Conservation (phyloP, 2,113 vertebrate genomes). For the Todiramphus chloris region DNA sequence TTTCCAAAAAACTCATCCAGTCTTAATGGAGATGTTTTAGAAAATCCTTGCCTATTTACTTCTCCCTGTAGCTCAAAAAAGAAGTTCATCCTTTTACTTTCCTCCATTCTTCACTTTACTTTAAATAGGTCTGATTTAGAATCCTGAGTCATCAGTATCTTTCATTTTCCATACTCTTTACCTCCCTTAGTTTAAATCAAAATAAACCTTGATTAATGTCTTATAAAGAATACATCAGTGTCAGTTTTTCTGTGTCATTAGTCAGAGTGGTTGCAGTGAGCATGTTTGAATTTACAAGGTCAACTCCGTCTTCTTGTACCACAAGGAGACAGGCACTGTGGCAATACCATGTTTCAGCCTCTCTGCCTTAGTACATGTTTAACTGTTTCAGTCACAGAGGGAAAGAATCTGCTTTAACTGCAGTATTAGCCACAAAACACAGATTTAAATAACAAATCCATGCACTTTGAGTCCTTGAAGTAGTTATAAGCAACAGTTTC, state of each 20-base stretch:
- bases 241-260: neutral
- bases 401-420: neutral
- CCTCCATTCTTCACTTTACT: neutral
- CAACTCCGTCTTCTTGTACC: neutral
- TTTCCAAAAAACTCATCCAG: neutral
- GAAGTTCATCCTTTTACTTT: neutral
- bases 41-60: neutral
- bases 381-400: neutral
- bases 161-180: neutral
- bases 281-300: neutral
- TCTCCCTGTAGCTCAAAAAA: neutral
- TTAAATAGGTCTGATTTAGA: neutral
- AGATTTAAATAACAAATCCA: neutral
- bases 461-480: neutral
- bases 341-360: neutral
- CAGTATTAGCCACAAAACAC: neutral
- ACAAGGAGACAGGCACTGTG: neutral
- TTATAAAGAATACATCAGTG: neutral
- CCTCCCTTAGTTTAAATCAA: neutral
- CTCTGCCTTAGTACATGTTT: neutral
- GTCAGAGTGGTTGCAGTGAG: neutral
- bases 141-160: neutral
- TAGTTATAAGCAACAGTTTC: neutral
- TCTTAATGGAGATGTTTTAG: neutral
- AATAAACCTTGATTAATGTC: neutral